These are phyloP conservation scores for Pionites leucogaster DNA, from an alignment of 2,113 vertebrate genomes.

Conservation along the genomic window DNA sequence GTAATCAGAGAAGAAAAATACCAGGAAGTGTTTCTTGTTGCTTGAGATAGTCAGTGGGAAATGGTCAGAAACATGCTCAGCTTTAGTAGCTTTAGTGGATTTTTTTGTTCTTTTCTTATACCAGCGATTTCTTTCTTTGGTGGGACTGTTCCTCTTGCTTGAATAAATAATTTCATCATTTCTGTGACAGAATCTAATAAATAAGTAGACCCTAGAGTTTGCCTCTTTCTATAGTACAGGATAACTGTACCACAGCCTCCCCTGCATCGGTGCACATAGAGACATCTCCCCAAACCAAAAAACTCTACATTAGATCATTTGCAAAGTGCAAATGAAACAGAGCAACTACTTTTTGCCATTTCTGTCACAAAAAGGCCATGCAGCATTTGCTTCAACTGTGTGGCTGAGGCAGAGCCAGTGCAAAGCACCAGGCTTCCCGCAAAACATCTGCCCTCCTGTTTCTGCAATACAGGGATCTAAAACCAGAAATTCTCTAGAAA, in stretches of 20 bases:
- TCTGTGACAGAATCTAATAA: background rate
- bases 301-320: background rate
- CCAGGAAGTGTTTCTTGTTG: background rate
- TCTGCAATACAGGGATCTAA: background rate
- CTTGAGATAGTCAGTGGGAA: background rate
- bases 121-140: rapidly evolving
- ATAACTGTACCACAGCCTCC: rapidly evolving
- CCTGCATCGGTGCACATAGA: rapidly evolving
- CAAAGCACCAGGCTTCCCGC: rapidly evolving
- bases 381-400: rapidly evolving
- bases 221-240: background rate
- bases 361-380: background rate
- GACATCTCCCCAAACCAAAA: background rate
- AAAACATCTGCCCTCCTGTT: background rate
- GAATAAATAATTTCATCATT: background rate
- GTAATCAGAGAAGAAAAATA: background rate
- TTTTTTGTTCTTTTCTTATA: background rate
- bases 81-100: background rate
- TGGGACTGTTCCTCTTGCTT: background rate
- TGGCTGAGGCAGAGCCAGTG: background rate
- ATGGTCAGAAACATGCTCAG: rapidly evolving
- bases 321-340: rapidly evolving
- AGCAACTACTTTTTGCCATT: background rate
- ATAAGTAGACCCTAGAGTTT: background rate
- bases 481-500: background rate